Conservation (phyloP, 1,140 invertebrate genomes). For the Vanessa tameamea region DNA sequence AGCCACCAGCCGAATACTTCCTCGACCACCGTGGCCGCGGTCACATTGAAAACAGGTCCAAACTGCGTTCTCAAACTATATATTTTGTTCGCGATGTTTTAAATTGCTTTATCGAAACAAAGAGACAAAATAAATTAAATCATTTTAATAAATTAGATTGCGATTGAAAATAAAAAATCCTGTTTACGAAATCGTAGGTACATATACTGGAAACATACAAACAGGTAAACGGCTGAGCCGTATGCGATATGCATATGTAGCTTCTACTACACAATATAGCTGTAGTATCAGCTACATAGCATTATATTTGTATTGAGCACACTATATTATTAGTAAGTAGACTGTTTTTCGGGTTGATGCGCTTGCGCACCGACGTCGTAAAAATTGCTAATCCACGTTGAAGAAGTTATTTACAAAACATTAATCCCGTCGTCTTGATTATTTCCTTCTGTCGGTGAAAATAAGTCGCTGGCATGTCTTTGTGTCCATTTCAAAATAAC, state of each 20-base stretch:
- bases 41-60: constrained; percentile 36
- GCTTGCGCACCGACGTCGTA: constrained; percentile 9
- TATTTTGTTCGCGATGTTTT: not conserved
- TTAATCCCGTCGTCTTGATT: constrained; percentile 36
- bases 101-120: not conserved
- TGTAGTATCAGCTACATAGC: too few relatives aligned
- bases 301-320: not conserved
- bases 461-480: constrained; percentile 24
- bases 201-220: too few relatives aligned
- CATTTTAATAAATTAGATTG: not conserved
- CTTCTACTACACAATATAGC: too few relatives aligned
- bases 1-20: constrained; percentile 26
- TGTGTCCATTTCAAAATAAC: constrained; percentile 20
- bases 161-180: too few relatives aligned
- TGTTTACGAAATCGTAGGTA: too few relatives aligned
- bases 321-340: not conserved
- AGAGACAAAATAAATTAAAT: not conserved
- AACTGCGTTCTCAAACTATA: not conserved
- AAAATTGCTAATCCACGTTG: constrained; percentile 22
- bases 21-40: constrained; percentile 24
- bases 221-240: too few relatives aligned
- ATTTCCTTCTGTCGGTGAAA: constrained; percentile 31
- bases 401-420: constrained; percentile 29
- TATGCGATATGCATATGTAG: too few relatives aligned
- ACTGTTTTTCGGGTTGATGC: not conserved